Evolutionary conservation across 1,140 invertebrate genomes (phyloP).

Genomic region (Maniola jurtina): DNA sequence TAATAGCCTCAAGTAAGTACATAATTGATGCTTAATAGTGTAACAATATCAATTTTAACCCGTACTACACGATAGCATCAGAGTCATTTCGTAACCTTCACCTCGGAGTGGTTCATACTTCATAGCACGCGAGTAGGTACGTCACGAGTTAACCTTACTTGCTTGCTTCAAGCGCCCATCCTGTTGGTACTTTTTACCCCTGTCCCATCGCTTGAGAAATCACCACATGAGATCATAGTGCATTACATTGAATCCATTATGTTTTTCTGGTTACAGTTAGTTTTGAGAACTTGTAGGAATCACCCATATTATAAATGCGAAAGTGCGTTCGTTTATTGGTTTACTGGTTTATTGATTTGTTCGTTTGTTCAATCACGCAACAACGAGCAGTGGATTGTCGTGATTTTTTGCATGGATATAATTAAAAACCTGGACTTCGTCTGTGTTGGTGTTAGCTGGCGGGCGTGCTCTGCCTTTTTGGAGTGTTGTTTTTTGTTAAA

Average conservation of each 20-base stretch:
- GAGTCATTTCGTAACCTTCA: conserved; percentile 54
- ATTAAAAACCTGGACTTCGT: no score
- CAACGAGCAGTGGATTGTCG: no score
- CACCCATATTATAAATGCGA: no score
- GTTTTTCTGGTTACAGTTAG: background rate
- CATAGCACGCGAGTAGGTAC: conserved; percentile 47
- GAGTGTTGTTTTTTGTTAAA: no score
- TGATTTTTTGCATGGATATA: no score
- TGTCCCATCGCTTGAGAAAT: conserved; percentile 2
- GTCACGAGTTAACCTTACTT: conserved; percentile 40
- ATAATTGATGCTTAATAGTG: conserved; percentile 17
- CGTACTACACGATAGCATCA: conserved; percentile 41
- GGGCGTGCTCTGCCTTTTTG: no score
- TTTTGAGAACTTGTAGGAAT: background rate
- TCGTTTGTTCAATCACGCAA: no score
- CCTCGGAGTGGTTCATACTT: conserved; percentile 40
- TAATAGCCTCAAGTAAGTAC: background rate
- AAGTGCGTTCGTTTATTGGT: no score
- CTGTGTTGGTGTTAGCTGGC: no score
- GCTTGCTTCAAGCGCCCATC: conserved; percentile 29
- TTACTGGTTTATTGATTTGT: no score
- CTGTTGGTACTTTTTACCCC: conserved; percentile 24
- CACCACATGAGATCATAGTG: background rate
- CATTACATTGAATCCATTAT: background rate
- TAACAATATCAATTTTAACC: conserved; percentile 42